A percentile compares a stretch with the other conserved stretches of the same genome.
These are phyloP conservation scores for Choloepus didactylus DNA, from an alignment of 2,797 vertebrate species.

Conservation along the genomic window DNA sequence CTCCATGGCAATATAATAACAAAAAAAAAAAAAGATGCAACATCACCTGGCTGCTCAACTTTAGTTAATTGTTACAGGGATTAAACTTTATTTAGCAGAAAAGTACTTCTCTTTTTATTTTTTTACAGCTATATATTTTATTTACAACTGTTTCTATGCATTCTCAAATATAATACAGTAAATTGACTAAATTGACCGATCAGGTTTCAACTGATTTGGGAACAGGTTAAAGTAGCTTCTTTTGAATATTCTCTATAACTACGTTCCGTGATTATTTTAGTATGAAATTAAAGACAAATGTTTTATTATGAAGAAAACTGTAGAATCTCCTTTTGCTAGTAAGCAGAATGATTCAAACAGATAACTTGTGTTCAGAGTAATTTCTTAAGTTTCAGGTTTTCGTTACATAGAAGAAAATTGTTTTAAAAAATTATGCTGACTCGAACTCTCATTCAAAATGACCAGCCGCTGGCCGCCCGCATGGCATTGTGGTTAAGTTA, in stretches of 20 bases:
- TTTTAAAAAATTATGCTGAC: not conserved
- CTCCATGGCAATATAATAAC: not conserved
- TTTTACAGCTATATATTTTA: not conserved
- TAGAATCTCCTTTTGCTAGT: not conserved
- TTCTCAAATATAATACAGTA: not conserved
- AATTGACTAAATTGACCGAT: not conserved
- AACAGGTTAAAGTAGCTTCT: not conserved
- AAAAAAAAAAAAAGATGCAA: conserved; percentile 16
- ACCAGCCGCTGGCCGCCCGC: not conserved
- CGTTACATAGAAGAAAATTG: not conserved
- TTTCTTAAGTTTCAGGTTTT: not conserved
- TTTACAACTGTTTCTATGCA: not conserved
- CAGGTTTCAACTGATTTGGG: not conserved
- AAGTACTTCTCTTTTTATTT: not conserved
- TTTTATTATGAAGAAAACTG: not conserved
- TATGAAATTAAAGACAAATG: not conserved
- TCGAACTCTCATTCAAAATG: not conserved
- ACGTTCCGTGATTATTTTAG: not conserved
- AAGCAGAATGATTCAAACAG: not conserved
- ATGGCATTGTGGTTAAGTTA: not conserved
- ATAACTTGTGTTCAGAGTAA: not conserved
- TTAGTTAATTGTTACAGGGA: not conserved
- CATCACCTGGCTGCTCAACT: not conserved
- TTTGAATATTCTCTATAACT: not conserved
- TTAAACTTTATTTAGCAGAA: not conserved